Conservation (phyloP, 1,140 invertebrate species). For the Panagrolaimus sp. region DNA sequence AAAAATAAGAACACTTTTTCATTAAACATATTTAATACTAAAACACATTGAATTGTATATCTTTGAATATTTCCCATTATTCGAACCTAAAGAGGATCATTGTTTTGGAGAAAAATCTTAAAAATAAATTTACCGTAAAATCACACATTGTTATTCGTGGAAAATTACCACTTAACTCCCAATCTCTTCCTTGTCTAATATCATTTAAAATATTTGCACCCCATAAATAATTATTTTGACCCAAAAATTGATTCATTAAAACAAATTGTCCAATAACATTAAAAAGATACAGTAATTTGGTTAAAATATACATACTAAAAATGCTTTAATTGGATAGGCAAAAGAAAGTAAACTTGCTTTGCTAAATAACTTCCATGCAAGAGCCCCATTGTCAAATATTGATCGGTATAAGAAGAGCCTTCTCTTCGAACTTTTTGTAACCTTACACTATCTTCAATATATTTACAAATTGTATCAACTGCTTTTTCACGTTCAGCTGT, state of each 20-base stretch:
- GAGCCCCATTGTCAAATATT: conserved; percentile 28
- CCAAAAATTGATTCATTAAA: conserved; percentile 63
- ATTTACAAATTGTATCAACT: conserved; percentile 39
- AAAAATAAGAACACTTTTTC: conserved; percentile 60
- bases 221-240: conserved; percentile 51
- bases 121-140: conserved; percentile 37
- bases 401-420: conserved; percentile 20
- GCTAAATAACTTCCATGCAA: conserved; percentile 31
- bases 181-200: conserved; percentile 49
- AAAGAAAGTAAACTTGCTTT: conserved; percentile 23
- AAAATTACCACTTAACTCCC: conserved; percentile 59
- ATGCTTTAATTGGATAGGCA: conserved; percentile 29
- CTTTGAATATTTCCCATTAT: conserved; percentile 58
- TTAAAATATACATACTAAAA: conserved; percentile 61
- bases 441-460: conserved; percentile 45
- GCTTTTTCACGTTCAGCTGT: conserved; percentile 42
- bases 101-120: conserved; percentile 6
- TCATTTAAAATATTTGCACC: conserved; percentile 48
- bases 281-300: conserved; percentile 62
- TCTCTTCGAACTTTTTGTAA: conserved; percentile 36
- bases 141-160: conserved; percentile 63
- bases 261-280: conserved; percentile 64
- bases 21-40: conserved; percentile 52
- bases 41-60: conserved; percentile 59
- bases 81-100: conserved; percentile 42